Percentiles rank a stretch among this genome's conserved stretches.
Conservation (phyloP, 2,888 invertebrate genomes). For the Slavum lentiscoides region DNA sequence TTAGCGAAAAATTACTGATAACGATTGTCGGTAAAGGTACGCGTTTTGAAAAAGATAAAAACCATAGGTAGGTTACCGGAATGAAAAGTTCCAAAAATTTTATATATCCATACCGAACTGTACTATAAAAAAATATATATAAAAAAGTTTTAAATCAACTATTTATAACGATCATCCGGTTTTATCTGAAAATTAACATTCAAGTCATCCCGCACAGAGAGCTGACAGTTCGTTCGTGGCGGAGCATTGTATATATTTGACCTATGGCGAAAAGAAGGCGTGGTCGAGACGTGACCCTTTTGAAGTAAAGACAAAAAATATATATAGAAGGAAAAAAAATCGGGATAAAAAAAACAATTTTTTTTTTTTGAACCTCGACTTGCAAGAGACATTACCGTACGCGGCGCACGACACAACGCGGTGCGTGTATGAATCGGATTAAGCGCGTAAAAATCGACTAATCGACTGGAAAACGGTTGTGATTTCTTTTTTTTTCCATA, state of each 20-base stretch:
- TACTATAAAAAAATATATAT: neutral
- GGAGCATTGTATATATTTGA: neutral
- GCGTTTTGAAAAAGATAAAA: too few relatives aligned
- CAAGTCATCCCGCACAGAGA: neutral
- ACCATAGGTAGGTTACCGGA: too few relatives aligned
- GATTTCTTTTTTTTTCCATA: neutral
- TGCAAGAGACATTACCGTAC: neutral
- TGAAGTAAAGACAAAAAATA: neutral
- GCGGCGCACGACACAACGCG: too few relatives aligned
- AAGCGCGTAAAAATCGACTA: neutral
- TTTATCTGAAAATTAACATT: conserved; percentile 8
- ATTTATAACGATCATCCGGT: neutral
- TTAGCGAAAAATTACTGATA: too few relatives aligned
- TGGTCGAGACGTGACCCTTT: neutral
- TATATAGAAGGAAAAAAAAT: neutral
- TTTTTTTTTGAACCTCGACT: neutral
- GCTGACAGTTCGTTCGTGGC: neutral
- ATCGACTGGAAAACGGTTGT: neutral
- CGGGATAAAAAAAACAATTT: neutral
- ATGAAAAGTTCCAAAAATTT: too few relatives aligned
- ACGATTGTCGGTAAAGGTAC: too few relatives aligned
- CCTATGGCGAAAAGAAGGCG: neutral
- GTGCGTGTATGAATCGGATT: conserved; percentile 6
- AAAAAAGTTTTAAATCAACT: neutral
- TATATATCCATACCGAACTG: neutral